phyloP scores from a whole-genome alignment of 2,888 invertebrate species.

The Melinopterus prodromus region DNA sequence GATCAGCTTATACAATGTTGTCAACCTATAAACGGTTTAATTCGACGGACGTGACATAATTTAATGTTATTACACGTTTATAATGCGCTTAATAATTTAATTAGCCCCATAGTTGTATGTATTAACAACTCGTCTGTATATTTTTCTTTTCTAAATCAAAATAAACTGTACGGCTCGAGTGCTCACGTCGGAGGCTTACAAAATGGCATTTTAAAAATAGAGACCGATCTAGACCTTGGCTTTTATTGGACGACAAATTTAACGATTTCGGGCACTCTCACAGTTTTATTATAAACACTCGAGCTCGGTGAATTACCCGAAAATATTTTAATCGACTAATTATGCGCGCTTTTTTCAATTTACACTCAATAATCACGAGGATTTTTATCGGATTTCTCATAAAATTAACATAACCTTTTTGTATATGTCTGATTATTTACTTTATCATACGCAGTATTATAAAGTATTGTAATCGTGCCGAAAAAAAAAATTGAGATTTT shows the following conservation, averaged over 20 bases:
- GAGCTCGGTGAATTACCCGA: neutral
- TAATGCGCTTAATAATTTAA: neutral
- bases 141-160: neutral
- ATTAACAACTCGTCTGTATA: neutral
- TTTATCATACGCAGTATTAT: too few species aligned
- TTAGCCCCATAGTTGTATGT: neutral
- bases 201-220: conserved; percentile 4
- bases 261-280: neutral
- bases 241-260: neutral
- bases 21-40: neutral
- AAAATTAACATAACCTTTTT: too few species aligned
- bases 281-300: neutral
- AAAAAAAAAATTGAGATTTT: too few species aligned
- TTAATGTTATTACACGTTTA: neutral
- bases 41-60: neutral
- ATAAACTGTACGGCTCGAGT: neutral
- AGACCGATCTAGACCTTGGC: conserved; percentile 4
- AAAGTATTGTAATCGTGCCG: too few species aligned
- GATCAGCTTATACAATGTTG: neutral
- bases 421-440: too few species aligned
- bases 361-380: too few species aligned
- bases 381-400: too few species aligned
- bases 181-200: neutral
- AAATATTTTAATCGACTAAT: neutral
- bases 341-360: neutral